These are phyloP conservation scores for Tenebrio molitor DNA, from an alignment of 1,140 invertebrate species.

Conservation along the genomic window DNA sequence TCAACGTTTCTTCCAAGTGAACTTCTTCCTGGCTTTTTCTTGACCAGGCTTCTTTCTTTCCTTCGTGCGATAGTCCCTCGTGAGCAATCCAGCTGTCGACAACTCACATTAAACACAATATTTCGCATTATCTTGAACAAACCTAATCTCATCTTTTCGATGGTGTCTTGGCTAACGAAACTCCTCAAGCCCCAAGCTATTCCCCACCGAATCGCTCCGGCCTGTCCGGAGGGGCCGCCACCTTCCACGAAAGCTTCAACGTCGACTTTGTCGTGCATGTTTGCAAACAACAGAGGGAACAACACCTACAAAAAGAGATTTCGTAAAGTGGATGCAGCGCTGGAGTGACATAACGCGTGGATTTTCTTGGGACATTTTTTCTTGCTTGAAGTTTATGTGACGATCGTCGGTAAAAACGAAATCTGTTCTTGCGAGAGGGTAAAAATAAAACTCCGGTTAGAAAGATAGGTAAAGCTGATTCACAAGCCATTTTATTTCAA, in stretches of 20 bases:
- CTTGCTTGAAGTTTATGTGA: too few species aligned
- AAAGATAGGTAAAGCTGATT: slow-evolving; percentile 24
- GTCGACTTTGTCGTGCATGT: slow-evolving; percentile 85
- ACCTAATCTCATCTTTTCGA: slow-evolving; percentile 91
- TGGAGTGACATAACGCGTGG: too few species aligned
- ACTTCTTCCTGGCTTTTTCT: slow-evolving; percentile 90
- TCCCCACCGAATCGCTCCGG: slow-evolving; percentile 89
- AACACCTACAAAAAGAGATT: slow-evolving; percentile 74
- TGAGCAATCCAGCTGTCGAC: slow-evolving; percentile 87
- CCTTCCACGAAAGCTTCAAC: slow-evolving; percentile 81
- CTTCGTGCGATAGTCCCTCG: slow-evolving; percentile 80
- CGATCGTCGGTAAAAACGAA: too few species aligned
- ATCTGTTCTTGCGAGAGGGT: too few species aligned
- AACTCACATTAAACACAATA: slow-evolving; percentile 18
- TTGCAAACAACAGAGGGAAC: slow-evolving; percentile 87
- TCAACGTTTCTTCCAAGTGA: slow-evolving; percentile 94
- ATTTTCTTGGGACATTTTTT: too few species aligned
- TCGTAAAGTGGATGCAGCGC: not conserved
- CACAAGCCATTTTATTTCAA: slow-evolving; percentile 25
- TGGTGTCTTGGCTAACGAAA: slow-evolving; percentile 83
- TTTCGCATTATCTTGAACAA: slow-evolving; percentile 53
- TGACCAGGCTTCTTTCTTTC: slow-evolving; percentile 97
- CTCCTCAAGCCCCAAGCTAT: slow-evolving; percentile 83
- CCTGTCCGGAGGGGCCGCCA: slow-evolving; percentile 81
- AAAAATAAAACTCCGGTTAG: slow-evolving; percentile 1